Evolutionary conservation across 1,140 invertebrate species (phyloP), one percentile per base, ranked within the genome.

Genomic region (Pogonomyrmex barbatus): DNA sequence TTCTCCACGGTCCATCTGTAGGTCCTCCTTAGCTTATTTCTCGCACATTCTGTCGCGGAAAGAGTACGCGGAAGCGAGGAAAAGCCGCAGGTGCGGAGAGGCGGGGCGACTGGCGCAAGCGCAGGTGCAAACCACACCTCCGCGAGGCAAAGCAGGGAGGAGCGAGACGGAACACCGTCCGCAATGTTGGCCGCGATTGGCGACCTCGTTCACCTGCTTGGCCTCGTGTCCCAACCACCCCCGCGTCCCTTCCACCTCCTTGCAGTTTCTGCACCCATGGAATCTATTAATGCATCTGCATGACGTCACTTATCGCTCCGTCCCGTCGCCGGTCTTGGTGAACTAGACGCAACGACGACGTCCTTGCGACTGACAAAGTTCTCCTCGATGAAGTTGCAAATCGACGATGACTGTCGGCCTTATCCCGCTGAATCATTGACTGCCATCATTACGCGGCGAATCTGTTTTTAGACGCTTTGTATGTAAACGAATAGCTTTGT

Each of bases 101-200:
- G 90, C 89, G 89, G 85, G 79, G 87, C 87, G 91, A 90, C 79
- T 24, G 60, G 90, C 88, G 90, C 89, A 90, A 91, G 91, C 93
- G 93, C 93, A 93, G 89, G 92, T 92, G 93, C 91, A 91, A 88
- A 90, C 92, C 93, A 92, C 93, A 93, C 93, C 93, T 91, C 90
- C 91, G 82, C 82, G 91, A 92, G 89, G 90, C 91, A 87, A 63
- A 50, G 42, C 86, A 87, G 93, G 93, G 93, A 93, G 93, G 93
- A 94, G 93, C 93, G 76, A 94, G 88, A 88, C 88, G 92, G 88
- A 89, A 92, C 85, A 91, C 88, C 86, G 88, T 91, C 88, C 85
- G 87, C 52, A 88, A 90, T 91, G 88, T 62, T 81, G 91, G 85
- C 91, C 89, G 90, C 88, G 89, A 94, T 94, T 94, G 93, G 93